Conservation (phyloP, 2,797 vertebrate genomes). For the Falco berigora region DNA sequence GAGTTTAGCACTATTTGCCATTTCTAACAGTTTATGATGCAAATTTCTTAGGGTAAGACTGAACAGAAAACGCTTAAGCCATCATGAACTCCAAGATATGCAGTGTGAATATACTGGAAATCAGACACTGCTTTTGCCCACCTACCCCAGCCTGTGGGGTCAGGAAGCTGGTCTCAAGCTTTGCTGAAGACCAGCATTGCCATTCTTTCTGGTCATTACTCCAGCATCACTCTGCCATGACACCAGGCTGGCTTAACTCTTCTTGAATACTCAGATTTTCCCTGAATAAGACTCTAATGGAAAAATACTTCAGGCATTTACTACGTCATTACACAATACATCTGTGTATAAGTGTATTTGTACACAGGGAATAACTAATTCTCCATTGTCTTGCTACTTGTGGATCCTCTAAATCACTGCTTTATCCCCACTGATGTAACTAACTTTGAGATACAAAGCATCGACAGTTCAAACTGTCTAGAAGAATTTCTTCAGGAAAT, state of each 20-base stretch:
- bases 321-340: not conserved
- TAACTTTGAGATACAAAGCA: not conserved
- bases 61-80: not conserved
- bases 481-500: not conserved
- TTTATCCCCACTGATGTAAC: not conserved
- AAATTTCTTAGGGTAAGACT: not conserved
- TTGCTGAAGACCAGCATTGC: not conserved
- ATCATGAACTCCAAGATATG: not conserved
- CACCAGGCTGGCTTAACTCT: not conserved
- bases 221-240: not conserved
- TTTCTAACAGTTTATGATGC: not conserved
- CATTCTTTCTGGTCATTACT: not conserved
- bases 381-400: not conserved
- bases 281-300: not conserved
- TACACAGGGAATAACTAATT: not conserved
- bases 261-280: not conserved
- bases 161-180: not conserved
- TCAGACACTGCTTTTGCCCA: not conserved
- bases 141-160: accelerated
- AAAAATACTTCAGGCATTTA: not conserved
- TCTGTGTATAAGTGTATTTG: not conserved
- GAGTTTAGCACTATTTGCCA: not conserved
- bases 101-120: not conserved
- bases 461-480: not conserved
- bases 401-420: not conserved